Evolutionary conservation across 2,888 invertebrate species (phyloP).

Genomic region (Nomada ruficornis): DNA sequence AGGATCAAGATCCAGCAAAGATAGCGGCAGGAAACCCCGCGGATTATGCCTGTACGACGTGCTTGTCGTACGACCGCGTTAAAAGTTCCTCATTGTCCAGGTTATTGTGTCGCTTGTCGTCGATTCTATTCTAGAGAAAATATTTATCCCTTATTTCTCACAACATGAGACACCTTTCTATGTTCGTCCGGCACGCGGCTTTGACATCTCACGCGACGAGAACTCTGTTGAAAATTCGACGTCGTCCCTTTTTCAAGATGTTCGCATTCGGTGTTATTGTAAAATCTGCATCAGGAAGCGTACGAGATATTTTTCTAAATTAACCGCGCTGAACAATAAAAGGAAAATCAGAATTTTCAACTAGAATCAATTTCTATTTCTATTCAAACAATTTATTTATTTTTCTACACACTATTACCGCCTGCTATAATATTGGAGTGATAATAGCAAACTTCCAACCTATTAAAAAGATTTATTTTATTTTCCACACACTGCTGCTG

Average conservation of each 20-base stretch:
- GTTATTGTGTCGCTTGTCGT: slow-evolving; percentile 76
- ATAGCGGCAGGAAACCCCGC: slow-evolving; percentile 76
- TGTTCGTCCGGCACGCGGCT: slow-evolving; percentile 12
- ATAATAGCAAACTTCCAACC: no score
- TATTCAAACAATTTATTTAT: no score
- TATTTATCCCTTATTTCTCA: slow-evolving; percentile 74
- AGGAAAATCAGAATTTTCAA: no score
- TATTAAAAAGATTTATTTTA: no score
- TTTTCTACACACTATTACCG: no score
- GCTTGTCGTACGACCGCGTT: slow-evolving; percentile 74
- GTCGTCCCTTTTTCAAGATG: background rate
- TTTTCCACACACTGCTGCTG: no score
- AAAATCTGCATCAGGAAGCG: no score
- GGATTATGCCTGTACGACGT: slow-evolving; percentile 76
- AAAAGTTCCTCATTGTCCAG: slow-evolving; percentile 77
- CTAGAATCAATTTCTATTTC: no score
- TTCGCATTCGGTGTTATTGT: background rate
- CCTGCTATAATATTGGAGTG: no score
- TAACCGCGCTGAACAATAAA: no score
- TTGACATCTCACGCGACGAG: background rate
- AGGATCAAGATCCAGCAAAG: slow-evolving; percentile 77
- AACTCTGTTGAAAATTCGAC: slow-evolving; percentile 1
- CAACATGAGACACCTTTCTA: slow-evolving; percentile 42
- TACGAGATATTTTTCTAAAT: no score
- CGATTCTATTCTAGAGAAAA: slow-evolving; percentile 69